Base-by-base conservation (phyloP, 2,888 invertebrate species). In the Platycheirus rosarum region DNA sequence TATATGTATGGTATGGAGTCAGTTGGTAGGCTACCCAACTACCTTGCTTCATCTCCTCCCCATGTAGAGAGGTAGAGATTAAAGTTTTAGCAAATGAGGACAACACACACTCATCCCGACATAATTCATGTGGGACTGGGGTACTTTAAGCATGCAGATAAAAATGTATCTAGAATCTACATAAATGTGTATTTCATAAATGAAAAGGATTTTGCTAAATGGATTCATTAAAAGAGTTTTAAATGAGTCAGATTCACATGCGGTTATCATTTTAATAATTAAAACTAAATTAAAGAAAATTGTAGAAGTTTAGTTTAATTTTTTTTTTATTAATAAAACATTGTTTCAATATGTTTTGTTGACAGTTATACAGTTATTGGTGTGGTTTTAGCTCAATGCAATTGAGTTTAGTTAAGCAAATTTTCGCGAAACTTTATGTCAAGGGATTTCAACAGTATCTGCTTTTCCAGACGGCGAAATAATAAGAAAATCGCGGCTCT, bases 151-250 rank as follows among this genome's bases (percentile, higher is more conserved):
- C 13, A 8, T 40, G 5, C 37, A 14, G 40, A 23, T 37, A 23
- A 2, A 6, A 4, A 23, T 4, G 23, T 23, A 23, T 6, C 2
- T 23, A 23, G n/a, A n/a, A n/a, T 6, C 23, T 23, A 23, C 23
- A 23, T 23, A 2, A 4, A 23, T 13, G 13, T 57, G 20, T n/a
- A 2, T 57, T 55, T 14, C 6, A 44, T 44, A 68, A 75, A 69
- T 63, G 53, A 75, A 66, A 60, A 78, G 66, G 53, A 73, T 66
- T 78, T 62, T 37, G 8, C 14, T n/a, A 69, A 69, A 71, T 13
- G 57, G 42, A 63, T 74, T 74, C 48, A 57, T 74, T 69, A 57
- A 63, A 63, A 65, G 42, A 29, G 44, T 55, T 69, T 69, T 51
- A 79, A 79, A 69, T 69, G 74, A 66, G 63, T 60, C 29, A 32